Base-by-base conservation (phyloP, 2,888 invertebrate species). In the Plutella xylostella region DNA sequence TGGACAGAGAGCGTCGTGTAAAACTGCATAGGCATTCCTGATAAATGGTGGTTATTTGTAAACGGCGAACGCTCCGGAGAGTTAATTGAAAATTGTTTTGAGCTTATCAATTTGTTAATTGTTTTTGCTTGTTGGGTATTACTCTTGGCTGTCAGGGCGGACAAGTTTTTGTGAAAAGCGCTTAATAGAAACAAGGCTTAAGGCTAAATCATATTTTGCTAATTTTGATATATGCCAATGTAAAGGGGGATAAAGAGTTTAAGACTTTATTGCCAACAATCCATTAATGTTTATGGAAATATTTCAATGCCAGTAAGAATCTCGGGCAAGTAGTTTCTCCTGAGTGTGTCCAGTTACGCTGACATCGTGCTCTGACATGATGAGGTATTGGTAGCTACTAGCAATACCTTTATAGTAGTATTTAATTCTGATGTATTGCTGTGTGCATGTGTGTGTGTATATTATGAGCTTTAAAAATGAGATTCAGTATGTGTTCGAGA, bases 71-170 rank as follows among this genome's bases (percentile, higher is more conserved):
- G 74, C 76, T 79, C 68, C 71, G 68, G 64, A 64, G 75, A 82
- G 80, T 79, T 83, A 82, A 83, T 83, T 83, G 83, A 83, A 83
- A 83, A 83, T 83, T 83, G 83, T 79, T 83, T 82, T 79, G 74
- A 79, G 79, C 79, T 79, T 82, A 80, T 83, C 80, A 82, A 80
- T 82, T 83, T 76, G 80, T 79, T 82, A 82, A 82, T 83, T 83
- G 79, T 82, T 80, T 82, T 82, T 78, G 76, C 79, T 79, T 76
- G 78, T 77, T 68, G 72, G 68, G 63, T 64, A 76, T 78, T 76
- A 71, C 69, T 74, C 75, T 72, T 55, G 56, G 63, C 68, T 72
- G 77, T 71, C 66, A 61, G 56, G 63, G 56, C 63, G 62, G 58
- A 58, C 63, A 54, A 63, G 72, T 65, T 69, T 72, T 64, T 66